Percentiles rank a stretch among this genome's conserved stretches.
phyloP scores from a whole-genome alignment of 2,113 vertebrate species.

The Cichladusa arquata region DNA sequence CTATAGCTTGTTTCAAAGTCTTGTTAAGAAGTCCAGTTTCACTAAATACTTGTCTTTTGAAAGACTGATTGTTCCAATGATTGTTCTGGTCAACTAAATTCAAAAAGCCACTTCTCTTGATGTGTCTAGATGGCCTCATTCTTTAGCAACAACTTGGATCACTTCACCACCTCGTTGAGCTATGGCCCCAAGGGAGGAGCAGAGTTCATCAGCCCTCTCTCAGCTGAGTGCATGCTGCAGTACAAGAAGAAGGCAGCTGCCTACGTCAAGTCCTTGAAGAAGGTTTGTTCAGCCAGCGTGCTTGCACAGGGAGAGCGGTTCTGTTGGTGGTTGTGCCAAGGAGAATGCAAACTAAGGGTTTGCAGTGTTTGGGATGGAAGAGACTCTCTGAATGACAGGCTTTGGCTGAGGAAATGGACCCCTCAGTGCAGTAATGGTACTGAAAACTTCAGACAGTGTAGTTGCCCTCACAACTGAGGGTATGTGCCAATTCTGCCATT shows the following conservation, averaged over 20 bases:
- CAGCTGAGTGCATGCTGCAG: slow-evolving; percentile 88
- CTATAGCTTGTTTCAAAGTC: background rate
- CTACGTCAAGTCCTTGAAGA: slow-evolving; percentile 85
- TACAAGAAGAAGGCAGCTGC: slow-evolving; percentile 89
- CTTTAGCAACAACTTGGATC: slow-evolving; percentile 94
- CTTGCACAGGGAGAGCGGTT: background rate
- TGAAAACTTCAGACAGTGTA: background rate
- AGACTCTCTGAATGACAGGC: background rate
- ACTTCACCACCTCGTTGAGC: slow-evolving; percentile 82
- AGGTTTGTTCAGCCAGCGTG: slow-evolving; percentile 74
- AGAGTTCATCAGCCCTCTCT: slow-evolving; percentile 82
- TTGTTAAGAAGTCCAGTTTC: background rate
- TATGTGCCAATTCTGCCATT: background rate
- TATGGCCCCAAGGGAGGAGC: slow-evolving; percentile 81
- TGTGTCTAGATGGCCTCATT: slow-evolving; percentile 88
- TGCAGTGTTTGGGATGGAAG: background rate
- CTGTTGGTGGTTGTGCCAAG: background rate
- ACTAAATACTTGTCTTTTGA: background rate
- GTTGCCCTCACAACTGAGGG: background rate
- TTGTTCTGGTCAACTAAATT: background rate
- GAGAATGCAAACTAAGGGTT: background rate
- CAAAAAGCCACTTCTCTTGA: slow-evolving; percentile 3
- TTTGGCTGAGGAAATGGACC: background rate
- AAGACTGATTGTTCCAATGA: background rate
- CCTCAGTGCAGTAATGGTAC: background rate